A percentile compares a stretch with the other conserved stretches of the same genome.
Evolutionary conservation across 2,797 vertebrate species (phyloP).

Genomic region (Pseudochaenichthys georgianus): DNA sequence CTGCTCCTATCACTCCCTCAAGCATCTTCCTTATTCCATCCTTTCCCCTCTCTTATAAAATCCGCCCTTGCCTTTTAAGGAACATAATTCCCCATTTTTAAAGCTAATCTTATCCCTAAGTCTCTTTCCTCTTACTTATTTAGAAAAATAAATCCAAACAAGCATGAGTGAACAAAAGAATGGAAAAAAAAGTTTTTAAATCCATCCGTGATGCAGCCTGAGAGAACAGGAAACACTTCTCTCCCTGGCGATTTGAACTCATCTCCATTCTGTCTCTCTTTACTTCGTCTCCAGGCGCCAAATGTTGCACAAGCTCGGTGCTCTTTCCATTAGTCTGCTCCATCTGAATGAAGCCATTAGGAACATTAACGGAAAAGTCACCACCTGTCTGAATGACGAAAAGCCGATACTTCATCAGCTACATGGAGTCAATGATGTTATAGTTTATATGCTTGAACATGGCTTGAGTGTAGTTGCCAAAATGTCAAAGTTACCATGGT

Average conservation of each 20-base stretch:
- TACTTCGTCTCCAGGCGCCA: background rate
- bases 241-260: background rate
- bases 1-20: conserved; percentile 28
- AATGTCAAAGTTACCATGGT: background rate
- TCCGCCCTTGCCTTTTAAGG: background rate
- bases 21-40: background rate
- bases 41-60: background rate
- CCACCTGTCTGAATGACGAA: background rate
- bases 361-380: conserved; percentile 1
- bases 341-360: background rate
- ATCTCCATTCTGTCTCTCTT: background rate
- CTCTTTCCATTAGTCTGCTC: background rate
- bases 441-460: background rate
- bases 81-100: background rate
- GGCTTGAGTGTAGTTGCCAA: background rate
- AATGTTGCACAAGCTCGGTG: background rate
- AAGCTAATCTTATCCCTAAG: background rate
- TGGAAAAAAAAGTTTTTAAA: too few species aligned
- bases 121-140: background rate
- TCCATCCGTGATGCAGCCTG: background rate
- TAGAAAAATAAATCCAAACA: background rate
- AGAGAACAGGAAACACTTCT: background rate
- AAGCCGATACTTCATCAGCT: background rate
- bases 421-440: background rate
- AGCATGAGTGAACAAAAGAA: too few species aligned